Conservation (phyloP, 1,140 invertebrate species). For the Procambarus clarkii region DNA sequence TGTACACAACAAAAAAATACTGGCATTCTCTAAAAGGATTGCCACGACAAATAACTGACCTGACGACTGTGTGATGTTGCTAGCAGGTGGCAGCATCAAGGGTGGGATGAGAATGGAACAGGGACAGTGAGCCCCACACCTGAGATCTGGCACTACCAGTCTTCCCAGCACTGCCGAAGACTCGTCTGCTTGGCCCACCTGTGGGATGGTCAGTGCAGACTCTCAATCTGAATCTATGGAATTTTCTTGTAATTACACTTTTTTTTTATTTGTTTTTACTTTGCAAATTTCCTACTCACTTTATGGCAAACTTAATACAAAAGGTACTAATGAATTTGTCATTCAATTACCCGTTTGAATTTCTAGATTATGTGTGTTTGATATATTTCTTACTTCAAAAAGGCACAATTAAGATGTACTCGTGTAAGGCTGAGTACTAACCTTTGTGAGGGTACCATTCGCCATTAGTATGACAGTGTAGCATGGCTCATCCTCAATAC, state of each 20-base stretch:
- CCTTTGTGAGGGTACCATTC: conserved; percentile 40
- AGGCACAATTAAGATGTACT: too few species aligned
- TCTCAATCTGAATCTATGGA: not conserved
- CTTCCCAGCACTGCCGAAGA: conserved; percentile 33
- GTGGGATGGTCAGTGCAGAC: not conserved
- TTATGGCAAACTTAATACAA: too few species aligned
- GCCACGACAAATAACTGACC: not conserved
- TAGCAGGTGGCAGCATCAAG: not conserved
- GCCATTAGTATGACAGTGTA: conserved; percentile 33
- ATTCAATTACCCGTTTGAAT: too few species aligned
- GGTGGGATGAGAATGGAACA: not conserved
- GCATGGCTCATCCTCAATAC: conserved; percentile 39
- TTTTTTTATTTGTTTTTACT: too few species aligned
- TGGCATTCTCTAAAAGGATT: too few species aligned
- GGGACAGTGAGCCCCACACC: conserved; percentile 39
- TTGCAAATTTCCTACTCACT: too few species aligned
- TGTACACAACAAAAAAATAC: too few species aligned
- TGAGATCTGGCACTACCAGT: conserved; percentile 1
- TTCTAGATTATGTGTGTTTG: too few species aligned
- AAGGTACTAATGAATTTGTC: too few species aligned
- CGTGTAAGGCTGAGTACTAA: not conserved
- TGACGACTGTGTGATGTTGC: conserved; percentile 12
- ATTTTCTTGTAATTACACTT: too few species aligned
- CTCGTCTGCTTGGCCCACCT: conserved; percentile 58
- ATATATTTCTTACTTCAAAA: too few species aligned